Base-by-base conservation (phyloP, 2,797 vertebrate species). In the Gambelia wislizenii region DNA sequence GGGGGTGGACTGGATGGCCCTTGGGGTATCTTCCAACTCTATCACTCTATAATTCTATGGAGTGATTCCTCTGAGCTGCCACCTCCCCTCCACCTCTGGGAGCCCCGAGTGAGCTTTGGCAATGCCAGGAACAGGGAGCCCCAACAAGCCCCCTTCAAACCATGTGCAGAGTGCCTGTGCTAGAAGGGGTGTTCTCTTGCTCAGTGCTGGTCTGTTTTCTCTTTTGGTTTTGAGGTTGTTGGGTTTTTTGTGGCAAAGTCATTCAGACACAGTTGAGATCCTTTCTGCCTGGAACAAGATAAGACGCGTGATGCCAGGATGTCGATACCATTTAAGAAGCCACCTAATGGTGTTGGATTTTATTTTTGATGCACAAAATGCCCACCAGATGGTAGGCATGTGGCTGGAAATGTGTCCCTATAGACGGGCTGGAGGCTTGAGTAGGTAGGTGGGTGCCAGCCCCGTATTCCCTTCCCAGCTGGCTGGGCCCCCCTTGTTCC, bases 311-410 rank as follows among this genome's bases (percentile, higher is more conserved):
- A 14, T 18, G 85, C 85, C 44, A 78, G 5, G 18, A 39, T 44
- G 27, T 22, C 44, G 4, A 39, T 39, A 13, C 47, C 33, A 16
- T 76, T 39, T 79, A 36, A 67, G 44, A 79, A 86, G 85, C 33
- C 67, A 18, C 49, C 47, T 13, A 25, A 52, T 39, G 75, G 5
- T 1, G 59, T 18, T 52, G 59, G 75, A 33, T 86, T 64, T 67
- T 52, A 5, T 64, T 14, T 25, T 18, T 79, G 59, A 52, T 36
- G 33, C 13, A 39, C 42, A 4, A 47, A 67, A 79, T 39, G 75
- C 20, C 61, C 85, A 79, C 75, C 85, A 86, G 85, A 86, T 86
- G 85, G 85, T 78, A 61, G 47, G 49, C 47, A 56, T 74, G 22
- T 56, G 13, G 30, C 8, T 6, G 22, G 49, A 39, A 67, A 79